Evolutionary conservation across 2,113 vertebrate species (phyloP), one percentile per base, ranked within the genome.

Genomic region (Alces alces): DNA sequence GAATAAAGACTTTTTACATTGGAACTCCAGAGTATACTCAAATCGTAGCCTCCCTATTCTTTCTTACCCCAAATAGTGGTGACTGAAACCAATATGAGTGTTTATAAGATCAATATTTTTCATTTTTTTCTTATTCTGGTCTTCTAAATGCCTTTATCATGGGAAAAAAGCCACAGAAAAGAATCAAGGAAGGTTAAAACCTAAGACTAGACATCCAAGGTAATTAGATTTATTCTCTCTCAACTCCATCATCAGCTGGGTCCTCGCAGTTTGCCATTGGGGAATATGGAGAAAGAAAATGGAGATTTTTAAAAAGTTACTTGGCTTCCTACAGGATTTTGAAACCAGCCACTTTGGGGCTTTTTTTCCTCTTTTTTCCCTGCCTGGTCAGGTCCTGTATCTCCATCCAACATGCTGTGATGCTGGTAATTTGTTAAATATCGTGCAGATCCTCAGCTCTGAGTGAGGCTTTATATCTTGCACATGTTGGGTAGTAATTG

Each of bases 381-480:
- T 97, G 84, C 92, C 97, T 98, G 91, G 96, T 98, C 96, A 97
- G 97, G 91, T 97, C 89, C 93, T 92, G 86, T 97, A 96, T 97
- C 98, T 98, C 96, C 91, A 95, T 97, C 13, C 92, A 98, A 97
- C 98, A 98, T 97, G 95, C 98, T 98, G 97, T 97, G 98, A 97
- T 98, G 97, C 80, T 98, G 94, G 96, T 98, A 98, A 98, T 98
- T 98, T 99, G 98, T 98, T 98, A 98, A 99, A 98, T 98, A 98
- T 87, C 21, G 50, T 98, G 94, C 97, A 98, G 98, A 96, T 78
- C 97, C 92, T 96, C 91, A 95, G 96, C 96, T 85, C 95, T 96
- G 92, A 98, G 92, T 91, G 97, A 98, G 45, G 93, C 95, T 98
- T 98, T 98, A 98, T 98, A 96, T 98, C 96, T 98, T 97, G 97